Conservation (phyloP, 2,888 invertebrate genomes). For the Apotomis capreana region DNA sequence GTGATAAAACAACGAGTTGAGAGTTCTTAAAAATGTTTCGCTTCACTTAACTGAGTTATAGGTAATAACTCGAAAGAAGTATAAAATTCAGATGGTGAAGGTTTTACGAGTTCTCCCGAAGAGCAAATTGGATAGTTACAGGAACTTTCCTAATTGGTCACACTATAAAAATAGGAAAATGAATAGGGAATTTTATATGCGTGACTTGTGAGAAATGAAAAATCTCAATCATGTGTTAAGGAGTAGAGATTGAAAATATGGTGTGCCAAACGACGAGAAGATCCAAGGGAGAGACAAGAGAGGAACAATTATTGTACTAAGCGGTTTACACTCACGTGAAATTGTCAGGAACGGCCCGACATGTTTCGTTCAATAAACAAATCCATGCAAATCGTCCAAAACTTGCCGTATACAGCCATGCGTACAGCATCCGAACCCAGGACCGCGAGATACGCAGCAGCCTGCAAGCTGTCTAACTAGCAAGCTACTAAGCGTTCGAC, state of each 20-base stretch:
- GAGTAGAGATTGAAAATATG: background rate
- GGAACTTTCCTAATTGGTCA: conserved; percentile 7
- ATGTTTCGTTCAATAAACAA: too few relatives aligned
- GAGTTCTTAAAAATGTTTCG: conserved; percentile 9
- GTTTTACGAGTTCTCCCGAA: background rate
- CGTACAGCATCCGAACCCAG: too few relatives aligned
- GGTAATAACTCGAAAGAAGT: conserved; percentile 12
- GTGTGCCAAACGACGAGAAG: too few relatives aligned
- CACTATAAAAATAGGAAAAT: conserved; percentile 8
- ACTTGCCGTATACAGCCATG: too few relatives aligned
- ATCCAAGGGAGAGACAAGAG: too few relatives aligned
- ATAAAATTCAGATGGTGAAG: background rate
- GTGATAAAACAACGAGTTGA: conserved; percentile 13
- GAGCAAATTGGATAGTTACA: background rate
- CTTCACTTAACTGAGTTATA: conserved; percentile 10
- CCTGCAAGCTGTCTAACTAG: too few relatives aligned
- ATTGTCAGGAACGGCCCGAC: too few relatives aligned
- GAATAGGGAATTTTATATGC: background rate
- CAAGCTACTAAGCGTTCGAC: too few relatives aligned
- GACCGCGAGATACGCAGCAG: too few relatives aligned
- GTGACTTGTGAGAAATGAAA: background rate
- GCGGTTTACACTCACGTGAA: too few relatives aligned
- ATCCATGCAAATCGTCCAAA: too few relatives aligned
- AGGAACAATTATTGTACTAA: too few relatives aligned
- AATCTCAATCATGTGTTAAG: background rate